Evolutionary conservation across 1,140 invertebrate species (phyloP).

Genomic region (Grapholita molesta): DNA sequence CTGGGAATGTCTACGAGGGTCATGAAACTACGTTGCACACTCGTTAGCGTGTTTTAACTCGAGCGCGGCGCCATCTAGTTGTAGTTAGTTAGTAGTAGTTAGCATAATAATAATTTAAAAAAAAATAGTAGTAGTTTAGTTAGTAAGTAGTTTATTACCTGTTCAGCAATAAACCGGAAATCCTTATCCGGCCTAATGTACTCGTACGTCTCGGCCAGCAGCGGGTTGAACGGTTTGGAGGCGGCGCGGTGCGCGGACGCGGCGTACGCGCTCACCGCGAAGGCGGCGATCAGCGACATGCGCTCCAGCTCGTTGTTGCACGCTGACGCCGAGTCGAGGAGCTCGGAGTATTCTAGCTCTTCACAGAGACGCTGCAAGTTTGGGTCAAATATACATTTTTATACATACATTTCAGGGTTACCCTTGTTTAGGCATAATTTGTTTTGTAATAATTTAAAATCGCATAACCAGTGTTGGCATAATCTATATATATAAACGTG

Average conservation of each 20-base stretch:
- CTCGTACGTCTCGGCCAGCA: constrained; percentile 92
- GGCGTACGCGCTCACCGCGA: constrained; percentile 91
- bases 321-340: constrained; percentile 86
- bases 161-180: constrained; percentile 82
- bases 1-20: too few relatives aligned
- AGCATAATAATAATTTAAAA: too few relatives aligned
- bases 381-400: neutral
- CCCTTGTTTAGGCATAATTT: too few relatives aligned
- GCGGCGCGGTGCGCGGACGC: constrained; percentile 88
- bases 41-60: too few relatives aligned
- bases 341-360: constrained; percentile 90
- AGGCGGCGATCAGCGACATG: constrained; percentile 88
- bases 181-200: constrained; percentile 87
- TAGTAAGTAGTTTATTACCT: constrained; percentile 34
- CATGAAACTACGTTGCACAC: too few relatives aligned
- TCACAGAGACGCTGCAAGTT: constrained; percentile 84
- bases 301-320: constrained; percentile 83
- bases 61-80: too few relatives aligned
- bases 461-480: too few relatives aligned
- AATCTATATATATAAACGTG: too few relatives aligned
- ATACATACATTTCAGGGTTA: neutral
- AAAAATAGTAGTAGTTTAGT: too few relatives aligned
- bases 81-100: too few relatives aligned
- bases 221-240: constrained; percentile 93
- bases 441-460: too few relatives aligned